Percentiles rank a stretch among this genome's conserved stretches.
Conservation (phyloP, 2,113 vertebrate genomes). For the Pithys albifrons region DNA sequence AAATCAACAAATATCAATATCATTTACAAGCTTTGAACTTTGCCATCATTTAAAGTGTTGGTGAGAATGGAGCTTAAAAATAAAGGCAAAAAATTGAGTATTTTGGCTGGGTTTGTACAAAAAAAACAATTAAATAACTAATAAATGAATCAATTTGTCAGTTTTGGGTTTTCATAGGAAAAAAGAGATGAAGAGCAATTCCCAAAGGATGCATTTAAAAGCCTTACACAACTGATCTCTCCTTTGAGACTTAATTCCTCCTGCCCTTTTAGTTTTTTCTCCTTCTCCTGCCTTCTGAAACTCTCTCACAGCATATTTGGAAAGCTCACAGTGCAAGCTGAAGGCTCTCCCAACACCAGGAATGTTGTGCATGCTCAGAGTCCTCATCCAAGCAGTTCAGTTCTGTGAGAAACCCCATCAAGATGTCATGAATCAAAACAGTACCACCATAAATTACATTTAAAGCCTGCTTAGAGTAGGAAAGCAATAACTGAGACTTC, state of each 20-base stretch:
- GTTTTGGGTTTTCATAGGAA: background rate
- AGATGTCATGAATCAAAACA: background rate
- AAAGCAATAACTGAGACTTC: background rate
- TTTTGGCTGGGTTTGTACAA: background rate
- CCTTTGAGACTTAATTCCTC: background rate
- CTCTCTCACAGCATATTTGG: background rate
- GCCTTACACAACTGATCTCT: background rate
- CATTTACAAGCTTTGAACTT: background rate
- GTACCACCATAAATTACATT: background rate
- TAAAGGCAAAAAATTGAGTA: background rate
- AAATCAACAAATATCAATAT: background rate
- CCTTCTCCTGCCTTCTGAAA: background rate
- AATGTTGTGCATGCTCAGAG: background rate
- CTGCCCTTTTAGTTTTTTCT: background rate
- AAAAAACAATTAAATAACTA: background rate
- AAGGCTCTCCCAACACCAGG: background rate
- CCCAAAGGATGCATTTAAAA: background rate
- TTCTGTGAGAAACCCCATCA: background rate
- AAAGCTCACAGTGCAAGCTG: background rate
- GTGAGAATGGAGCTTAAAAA: background rate
- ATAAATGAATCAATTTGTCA: background rate
- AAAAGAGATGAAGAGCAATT: background rate
- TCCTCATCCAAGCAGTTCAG: background rate
- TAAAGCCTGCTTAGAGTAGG: background rate
- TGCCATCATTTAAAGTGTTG: background rate